Conservation (phyloP, 2,797 vertebrate genomes). For the Nothura maculosa region DNA sequence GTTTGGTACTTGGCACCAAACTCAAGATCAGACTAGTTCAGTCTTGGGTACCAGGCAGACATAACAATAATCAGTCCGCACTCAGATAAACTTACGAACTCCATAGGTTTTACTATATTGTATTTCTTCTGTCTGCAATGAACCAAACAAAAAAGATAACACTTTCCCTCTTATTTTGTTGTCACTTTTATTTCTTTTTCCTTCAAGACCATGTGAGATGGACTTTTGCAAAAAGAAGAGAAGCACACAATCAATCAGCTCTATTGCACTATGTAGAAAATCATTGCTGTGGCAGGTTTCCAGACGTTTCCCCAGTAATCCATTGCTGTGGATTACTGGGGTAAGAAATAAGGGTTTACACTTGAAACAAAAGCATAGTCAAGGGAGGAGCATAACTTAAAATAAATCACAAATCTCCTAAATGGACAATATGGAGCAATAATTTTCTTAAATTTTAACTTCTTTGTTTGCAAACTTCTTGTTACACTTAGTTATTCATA, state of each 20-base stretch:
- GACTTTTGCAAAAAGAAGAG: background rate
- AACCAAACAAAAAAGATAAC: background rate
- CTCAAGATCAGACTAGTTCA: background rate
- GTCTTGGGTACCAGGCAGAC: background rate
- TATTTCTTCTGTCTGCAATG: background rate
- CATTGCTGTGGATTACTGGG: background rate
- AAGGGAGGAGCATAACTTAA: background rate
- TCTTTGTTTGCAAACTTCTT: background rate
- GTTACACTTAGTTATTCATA: background rate
- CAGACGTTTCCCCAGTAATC: no score
- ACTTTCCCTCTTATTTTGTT: background rate
- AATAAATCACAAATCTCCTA: background rate
- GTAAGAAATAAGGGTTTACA: slow-evolving; percentile 21
- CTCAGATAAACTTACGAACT: background rate
- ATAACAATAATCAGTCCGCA: background rate
- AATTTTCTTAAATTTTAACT: slow-evolving; percentile 27
- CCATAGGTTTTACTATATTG: background rate
- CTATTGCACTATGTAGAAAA: background rate
- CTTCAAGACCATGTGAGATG: background rate
- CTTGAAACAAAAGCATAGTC: background rate
- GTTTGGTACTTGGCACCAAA: background rate
- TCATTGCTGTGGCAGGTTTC: slow-evolving; percentile 1
- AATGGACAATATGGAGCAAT: slow-evolving; percentile 14
- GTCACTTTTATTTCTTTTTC: background rate
- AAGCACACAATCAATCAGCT: background rate